Conservation (phyloP, 2,888 invertebrate genomes). For the Crossocerus cetratus region DNA sequence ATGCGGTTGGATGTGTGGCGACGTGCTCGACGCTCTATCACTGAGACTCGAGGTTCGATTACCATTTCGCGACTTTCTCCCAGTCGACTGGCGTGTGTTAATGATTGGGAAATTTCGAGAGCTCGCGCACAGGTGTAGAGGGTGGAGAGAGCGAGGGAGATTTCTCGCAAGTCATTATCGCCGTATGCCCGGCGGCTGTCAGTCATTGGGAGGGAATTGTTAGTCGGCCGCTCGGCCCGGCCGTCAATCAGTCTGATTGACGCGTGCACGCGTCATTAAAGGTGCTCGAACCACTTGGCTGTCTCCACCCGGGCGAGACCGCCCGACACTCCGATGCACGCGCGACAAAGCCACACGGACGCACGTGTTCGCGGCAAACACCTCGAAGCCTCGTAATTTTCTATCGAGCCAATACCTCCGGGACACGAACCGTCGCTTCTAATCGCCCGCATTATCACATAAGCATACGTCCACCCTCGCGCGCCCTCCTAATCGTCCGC, state of each 20-base stretch:
- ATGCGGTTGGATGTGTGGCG: no score
- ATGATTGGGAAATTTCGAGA: no score
- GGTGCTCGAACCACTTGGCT: conserved; percentile 8
- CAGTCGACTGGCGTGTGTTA: no score
- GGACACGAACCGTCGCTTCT: conserved; percentile 24
- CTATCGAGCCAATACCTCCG: conserved; percentile 11
- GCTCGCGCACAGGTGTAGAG: no score
- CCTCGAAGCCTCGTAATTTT: conserved; percentile 25
- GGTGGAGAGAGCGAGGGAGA: background rate
- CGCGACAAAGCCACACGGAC: background rate
- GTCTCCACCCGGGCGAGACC: background rate
- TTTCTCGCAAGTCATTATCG: background rate
- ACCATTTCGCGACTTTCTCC: no score
- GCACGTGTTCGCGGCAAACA: background rate
- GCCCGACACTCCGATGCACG: background rate
- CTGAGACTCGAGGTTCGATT: no score
- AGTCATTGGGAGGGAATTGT: conserved; percentile 6
- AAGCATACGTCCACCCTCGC: conserved; percentile 16
- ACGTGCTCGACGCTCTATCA: no score
- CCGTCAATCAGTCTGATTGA: conserved; percentile 67
- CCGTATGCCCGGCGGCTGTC: background rate
- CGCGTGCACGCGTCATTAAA: conserved; percentile 31
- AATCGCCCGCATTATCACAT: conserved; percentile 44
- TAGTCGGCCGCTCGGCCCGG: conserved; percentile 35
- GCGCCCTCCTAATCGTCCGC: no score